Percentiles rank a stretch among this genome's conserved stretches.
Evolutionary conservation across 37 sponge, comb jelly and placozoan species (phyloP).

Genomic region (Ianthella basta): DNA sequence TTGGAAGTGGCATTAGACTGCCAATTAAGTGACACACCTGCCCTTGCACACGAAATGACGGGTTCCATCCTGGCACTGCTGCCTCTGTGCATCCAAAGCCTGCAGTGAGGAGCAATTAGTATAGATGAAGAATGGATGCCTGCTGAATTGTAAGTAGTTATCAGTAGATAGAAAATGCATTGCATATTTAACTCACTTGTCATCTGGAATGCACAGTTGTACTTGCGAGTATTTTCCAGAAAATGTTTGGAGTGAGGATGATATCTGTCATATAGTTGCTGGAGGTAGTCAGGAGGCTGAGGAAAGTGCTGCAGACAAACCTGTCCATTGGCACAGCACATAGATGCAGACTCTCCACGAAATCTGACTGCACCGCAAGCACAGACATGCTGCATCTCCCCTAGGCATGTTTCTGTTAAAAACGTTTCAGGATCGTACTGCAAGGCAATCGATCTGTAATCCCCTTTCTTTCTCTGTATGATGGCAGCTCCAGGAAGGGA

Average conservation of each 20-base stretch:
- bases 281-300: slow-evolving; percentile 22
- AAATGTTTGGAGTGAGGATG: slow-evolving; percentile 33
- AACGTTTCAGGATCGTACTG: neutral
- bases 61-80: slow-evolving; percentile 39
- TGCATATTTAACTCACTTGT: neutral
- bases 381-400: neutral
- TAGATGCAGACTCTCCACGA: slow-evolving; percentile 20
- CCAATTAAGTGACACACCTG: slow-evolving; percentile 53
- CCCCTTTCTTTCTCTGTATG: neutral
- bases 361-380: slow-evolving; percentile 30
- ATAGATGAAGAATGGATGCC: no score
- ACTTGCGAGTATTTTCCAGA: neutral
- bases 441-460: slow-evolving; percentile 4
- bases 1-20: slow-evolving; percentile 39
- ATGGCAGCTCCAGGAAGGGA: neutral
- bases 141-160: no score
- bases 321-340: slow-evolving; percentile 38
- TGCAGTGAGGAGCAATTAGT: neutral
- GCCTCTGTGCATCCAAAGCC: slow-evolving; percentile 39
- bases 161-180: no score
- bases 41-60: slow-evolving; percentile 54
- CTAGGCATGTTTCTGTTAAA: neutral
- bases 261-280: slow-evolving; percentile 12
- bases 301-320: slow-evolving; percentile 16
- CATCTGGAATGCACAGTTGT: slow-evolving; percentile 21